phyloP scores from a whole-genome alignment of 1,140 invertebrate species.

The Hormaphis cornu region DNA sequence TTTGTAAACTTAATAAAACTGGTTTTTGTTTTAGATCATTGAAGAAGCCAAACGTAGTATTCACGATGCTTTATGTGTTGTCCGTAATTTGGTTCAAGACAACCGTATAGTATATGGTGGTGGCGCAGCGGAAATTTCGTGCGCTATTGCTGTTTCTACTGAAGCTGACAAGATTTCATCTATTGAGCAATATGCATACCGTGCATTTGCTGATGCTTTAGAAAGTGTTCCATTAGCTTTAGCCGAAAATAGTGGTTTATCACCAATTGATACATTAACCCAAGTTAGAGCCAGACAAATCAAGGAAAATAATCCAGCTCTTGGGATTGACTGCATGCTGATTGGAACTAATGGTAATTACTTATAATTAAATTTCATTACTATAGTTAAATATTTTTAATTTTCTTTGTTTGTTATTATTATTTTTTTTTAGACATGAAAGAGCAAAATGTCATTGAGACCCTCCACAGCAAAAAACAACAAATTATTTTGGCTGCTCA shows the following conservation, averaged over 20 bases:
- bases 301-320: slow-evolving; percentile 68
- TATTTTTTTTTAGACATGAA: slow-evolving; percentile 74
- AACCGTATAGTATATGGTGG: slow-evolving; percentile 94
- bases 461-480: slow-evolving; percentile 92
- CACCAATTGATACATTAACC: slow-evolving; percentile 84
- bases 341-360: slow-evolving; percentile 63
- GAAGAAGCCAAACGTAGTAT: slow-evolving; percentile 96
- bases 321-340: slow-evolving; percentile 93
- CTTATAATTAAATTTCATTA: not conserved
- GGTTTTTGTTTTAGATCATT: slow-evolving; percentile 56
- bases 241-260: slow-evolving; percentile 92
- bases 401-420: not conserved
- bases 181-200: slow-evolving; percentile 94
- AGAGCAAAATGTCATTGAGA: slow-evolving; percentile 91
- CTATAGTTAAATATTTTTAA: not conserved
- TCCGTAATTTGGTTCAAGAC: slow-evolving; percentile 88
- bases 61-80: slow-evolving; percentile 95
- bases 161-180: slow-evolving; percentile 87
- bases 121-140: slow-evolving; percentile 91
- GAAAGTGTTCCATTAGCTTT: slow-evolving; percentile 91
- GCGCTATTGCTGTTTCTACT: slow-evolving; percentile 77
- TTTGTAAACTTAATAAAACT: slow-evolving; percentile 12
- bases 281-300: slow-evolving; percentile 86
- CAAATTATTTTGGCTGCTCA: slow-evolving; percentile 94
- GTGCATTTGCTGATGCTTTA: slow-evolving; percentile 89